These are phyloP conservation scores for Sciurus vulgaris DNA, from an alignment of 2,797 vertebrate species.

Conservation along the genomic window DNA sequence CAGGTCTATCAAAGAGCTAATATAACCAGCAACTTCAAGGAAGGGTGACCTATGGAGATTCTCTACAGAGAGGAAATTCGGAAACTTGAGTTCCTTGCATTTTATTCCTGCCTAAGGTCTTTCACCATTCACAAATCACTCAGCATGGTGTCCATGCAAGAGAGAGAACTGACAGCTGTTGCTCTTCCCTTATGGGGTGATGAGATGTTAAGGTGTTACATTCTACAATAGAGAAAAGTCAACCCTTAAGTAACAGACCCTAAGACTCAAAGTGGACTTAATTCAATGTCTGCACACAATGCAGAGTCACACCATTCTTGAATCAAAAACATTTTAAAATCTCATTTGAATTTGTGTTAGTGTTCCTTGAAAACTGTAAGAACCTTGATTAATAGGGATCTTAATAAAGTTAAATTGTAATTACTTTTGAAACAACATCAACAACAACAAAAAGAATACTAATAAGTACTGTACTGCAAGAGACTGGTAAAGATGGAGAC, in stretches of 20 bases:
- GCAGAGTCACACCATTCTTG: no score
- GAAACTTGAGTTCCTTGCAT: not conserved
- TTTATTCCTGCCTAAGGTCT: not conserved
- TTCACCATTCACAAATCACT: not conserved
- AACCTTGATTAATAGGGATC: slow-evolving; percentile 34
- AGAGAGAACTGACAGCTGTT: not conserved
- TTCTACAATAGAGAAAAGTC: not conserved
- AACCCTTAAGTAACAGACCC: not conserved
- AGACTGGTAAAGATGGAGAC: not conserved
- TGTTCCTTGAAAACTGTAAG: slow-evolving; percentile 52
- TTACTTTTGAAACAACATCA: slow-evolving; percentile 42
- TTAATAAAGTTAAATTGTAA: slow-evolving; percentile 59
- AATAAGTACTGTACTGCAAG: not conserved
- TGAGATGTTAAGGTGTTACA: not conserved
- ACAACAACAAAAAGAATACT: not conserved
- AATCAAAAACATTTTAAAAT: slow-evolving; percentile 55
- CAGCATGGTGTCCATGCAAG: not conserved
- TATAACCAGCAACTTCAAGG: not conserved
- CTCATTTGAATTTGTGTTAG: slow-evolving; percentile 58
- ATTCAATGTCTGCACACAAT: not conserved
- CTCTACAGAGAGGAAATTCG: not conserved
- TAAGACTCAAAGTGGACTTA: not conserved
- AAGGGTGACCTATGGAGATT: not conserved
- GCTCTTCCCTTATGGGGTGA: rapidly evolving
- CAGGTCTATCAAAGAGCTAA: not conserved